Conservation (phyloP, 2,797 vertebrate species). For the Dryobates pubescens region DNA sequence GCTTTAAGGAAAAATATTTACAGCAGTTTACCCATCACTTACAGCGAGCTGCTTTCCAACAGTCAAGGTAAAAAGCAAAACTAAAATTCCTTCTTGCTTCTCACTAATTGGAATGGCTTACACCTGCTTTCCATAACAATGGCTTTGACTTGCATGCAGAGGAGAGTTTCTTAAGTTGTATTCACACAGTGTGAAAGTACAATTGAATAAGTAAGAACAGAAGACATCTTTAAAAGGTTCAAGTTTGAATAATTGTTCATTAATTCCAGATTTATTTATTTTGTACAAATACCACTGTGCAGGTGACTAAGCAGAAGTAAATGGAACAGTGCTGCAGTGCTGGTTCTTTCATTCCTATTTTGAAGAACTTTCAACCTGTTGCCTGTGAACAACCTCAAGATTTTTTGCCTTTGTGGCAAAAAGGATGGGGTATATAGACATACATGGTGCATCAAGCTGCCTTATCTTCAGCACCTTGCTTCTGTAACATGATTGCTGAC, state of each 20-base stretch:
- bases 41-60: neutral
- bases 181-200: neutral
- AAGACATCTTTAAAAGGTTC: neutral
- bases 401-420: neutral
- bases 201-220: neutral
- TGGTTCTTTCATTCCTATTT: neutral
- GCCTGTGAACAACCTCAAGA: neutral
- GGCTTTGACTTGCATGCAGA: neutral
- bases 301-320: neutral
- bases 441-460: neutral
- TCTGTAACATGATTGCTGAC: neutral
- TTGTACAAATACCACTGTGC: neutral
- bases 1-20: conserved; percentile 10
- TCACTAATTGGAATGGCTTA: neutral
- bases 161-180: neutral
- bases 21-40: neutral
- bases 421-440: neutral
- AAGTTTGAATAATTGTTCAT: neutral
- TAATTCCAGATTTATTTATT: neutral
- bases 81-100: neutral
- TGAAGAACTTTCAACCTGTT: neutral
- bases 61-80: neutral
- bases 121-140: neutral
- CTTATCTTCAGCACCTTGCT: neutral
- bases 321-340: neutral